Base-by-base conservation (phyloP, 2,888 invertebrate genomes). In the Ornithoptera priamus region DNA sequence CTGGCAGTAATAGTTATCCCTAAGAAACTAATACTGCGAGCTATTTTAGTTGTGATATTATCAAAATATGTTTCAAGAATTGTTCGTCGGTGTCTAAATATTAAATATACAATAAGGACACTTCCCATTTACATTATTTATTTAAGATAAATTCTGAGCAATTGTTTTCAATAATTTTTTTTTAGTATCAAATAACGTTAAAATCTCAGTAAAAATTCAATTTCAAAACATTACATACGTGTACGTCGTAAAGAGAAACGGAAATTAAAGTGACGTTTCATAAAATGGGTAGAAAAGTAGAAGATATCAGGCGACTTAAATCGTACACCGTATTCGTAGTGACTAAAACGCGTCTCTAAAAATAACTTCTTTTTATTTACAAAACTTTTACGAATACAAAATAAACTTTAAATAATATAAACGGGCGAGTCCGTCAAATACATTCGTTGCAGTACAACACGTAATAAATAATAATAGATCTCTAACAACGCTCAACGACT, bases 401-500 rank as follows among this genome's bases (percentile, higher is more conserved):
- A 73, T 53, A 53, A 72, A 74, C 75, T 77, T 79, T 75, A 78
- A 76, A 79, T 76, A 78, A 80, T 78, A 78, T 83, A 82, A 79
- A 82, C 77, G 80, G 81, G 75, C 76, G 75, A 78, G 77, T 80
- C 76, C 76, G 74, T 75, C 74, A 77, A 30, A 76, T 76, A 74
- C 74, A 84, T 90, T 90, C 89, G 89, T 88, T 90, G 90, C 85
- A 85, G 82, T 85, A 86, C 81, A 85, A 85, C 80, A 83, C 83
- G 81, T 78, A 79, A 81, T 83, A 90, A 89, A 88, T 87, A 90
- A 88, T 89, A 87, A 88, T 86, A 88, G 75, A 78, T 85, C 83
- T 86, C 88, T 89, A 88, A 86, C 80, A 90, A 91, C 85, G 86
- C 87, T 90, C 89, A 91, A 91, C 90, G 85, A 88, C 83, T 88